phyloP scores from a whole-genome alignment of 2,888 invertebrate genomes.

The Gisinianus flammeolus region DNA sequence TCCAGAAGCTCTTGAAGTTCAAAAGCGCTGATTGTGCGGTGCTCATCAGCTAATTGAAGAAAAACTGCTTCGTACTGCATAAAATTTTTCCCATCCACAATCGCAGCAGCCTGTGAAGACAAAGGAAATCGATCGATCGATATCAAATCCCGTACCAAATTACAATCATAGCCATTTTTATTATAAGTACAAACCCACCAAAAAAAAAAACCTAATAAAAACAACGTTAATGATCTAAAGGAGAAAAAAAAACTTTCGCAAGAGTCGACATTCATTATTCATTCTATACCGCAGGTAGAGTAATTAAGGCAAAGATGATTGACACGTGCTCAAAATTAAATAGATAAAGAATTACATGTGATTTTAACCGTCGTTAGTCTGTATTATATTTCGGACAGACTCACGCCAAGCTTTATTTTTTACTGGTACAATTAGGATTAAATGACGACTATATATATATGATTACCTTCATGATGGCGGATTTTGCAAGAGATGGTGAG shows the following conservation, averaged over 20 bases:
- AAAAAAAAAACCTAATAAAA: not conserved
- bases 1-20: constrained; percentile 88
- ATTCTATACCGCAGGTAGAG: no score
- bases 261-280: not conserved
- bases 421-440: not conserved
- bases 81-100: constrained; percentile 73
- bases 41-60: constrained; percentile 87
- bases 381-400: no score
- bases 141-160: not conserved
- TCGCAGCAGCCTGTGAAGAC: constrained; percentile 70
- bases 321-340: no score
- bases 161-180: no score
- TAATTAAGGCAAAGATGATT: no score
- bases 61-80: constrained; percentile 89
- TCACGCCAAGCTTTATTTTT: no score
- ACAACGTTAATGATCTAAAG: not conserved
- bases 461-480: constrained; percentile 72
- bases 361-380: no score
- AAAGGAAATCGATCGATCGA: constrained; percentile 42
- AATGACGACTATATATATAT: not conserved
- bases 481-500: constrained; percentile 72
- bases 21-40: constrained; percentile 86
- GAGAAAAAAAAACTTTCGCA: not conserved
- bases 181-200: no score
- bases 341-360: no score